phyloP scores from a whole-genome alignment of 2,113 vertebrate genomes.

The Cisticola juncidis region DNA sequence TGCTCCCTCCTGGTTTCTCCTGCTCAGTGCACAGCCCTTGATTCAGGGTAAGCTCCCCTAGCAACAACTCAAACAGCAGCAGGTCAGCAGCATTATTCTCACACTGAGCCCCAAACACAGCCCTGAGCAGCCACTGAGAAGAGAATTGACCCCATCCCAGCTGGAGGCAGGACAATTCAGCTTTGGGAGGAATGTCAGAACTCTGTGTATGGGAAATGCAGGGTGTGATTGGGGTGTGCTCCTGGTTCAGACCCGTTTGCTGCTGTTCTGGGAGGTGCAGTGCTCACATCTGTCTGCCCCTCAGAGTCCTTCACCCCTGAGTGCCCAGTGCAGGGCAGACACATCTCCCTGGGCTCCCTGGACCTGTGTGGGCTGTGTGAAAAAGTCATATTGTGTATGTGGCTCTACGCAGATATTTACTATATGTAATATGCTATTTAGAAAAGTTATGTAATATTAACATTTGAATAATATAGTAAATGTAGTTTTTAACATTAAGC shows the following conservation, averaged over 20 bases:
- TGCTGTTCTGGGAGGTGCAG: background rate
- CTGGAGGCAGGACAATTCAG: background rate
- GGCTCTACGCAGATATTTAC: no score
- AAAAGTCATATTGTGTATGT: no score
- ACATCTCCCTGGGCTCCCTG: background rate
- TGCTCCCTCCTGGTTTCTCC: background rate
- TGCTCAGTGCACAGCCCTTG: background rate
- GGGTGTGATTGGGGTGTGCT: background rate
- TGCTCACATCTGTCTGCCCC: background rate
- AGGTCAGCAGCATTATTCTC: background rate
- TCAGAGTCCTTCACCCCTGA: background rate
- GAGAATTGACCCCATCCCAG: background rate
- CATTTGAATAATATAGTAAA: no score
- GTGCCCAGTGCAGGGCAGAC: accelerated
- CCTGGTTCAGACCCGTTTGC: accelerated
- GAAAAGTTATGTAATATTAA: no score
- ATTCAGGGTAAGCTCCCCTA: background rate
- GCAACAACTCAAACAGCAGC: background rate
- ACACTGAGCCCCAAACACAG: background rate
- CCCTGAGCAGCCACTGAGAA: background rate
- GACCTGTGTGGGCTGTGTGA: accelerated
- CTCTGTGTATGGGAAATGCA: accelerated
- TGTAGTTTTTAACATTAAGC: no score
- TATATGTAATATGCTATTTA: no score
- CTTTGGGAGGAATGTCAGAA: background rate